These are phyloP conservation scores for Trichonephila clavipes DNA, from an alignment of 1,140 invertebrate genomes.

Conservation along the genomic window DNA sequence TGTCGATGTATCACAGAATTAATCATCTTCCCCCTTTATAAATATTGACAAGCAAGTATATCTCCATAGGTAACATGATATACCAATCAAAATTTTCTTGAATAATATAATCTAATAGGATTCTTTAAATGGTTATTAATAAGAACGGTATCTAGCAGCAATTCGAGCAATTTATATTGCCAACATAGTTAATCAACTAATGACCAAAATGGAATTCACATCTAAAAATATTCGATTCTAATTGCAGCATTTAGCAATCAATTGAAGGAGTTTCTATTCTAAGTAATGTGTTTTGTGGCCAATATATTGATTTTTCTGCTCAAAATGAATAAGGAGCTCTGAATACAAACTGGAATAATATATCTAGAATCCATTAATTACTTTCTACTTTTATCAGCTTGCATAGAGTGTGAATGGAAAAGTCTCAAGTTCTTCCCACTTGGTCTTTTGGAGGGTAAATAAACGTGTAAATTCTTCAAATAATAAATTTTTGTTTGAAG, in stretches of 20 bases:
- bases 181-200: background rate
- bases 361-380: background rate
- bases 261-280: background rate
- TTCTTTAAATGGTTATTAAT: too few species aligned
- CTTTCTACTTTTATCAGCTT: background rate
- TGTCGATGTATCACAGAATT: too few species aligned
- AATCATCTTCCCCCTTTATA: too few species aligned
- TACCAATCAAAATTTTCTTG: too few species aligned
- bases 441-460: background rate
- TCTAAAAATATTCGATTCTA: background rate
- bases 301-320: background rate
- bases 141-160: too few species aligned
- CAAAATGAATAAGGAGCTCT: background rate
- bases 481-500: background rate
- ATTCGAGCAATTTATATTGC: background rate
- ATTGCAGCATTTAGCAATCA: background rate
- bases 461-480: background rate
- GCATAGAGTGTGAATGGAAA: background rate
- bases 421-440: background rate
- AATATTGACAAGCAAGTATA: too few species aligned
- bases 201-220: background rate
- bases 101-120: too few species aligned
- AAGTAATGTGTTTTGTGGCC: background rate
- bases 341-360: background rate
- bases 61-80: too few species aligned